A percentile compares a stretch with the other conserved stretches of the same genome.
phyloP scores from a whole-genome alignment of 2,797 vertebrate genomes.

The Tympanoctomys barrerae region DNA sequence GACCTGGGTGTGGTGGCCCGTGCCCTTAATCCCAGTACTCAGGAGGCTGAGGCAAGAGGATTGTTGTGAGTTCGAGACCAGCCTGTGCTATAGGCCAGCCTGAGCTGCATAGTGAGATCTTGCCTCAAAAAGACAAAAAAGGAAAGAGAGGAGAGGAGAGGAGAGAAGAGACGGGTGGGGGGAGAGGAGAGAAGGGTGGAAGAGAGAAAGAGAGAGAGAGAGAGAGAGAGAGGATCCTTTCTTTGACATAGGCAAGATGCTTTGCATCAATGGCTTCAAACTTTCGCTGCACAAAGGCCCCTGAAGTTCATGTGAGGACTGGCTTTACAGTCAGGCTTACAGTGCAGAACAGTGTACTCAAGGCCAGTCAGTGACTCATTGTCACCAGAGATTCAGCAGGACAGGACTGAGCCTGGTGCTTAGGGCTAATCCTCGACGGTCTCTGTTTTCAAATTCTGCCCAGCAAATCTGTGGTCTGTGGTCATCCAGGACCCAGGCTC shows the following conservation, averaged over 20 bases:
- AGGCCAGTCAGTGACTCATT: neutral
- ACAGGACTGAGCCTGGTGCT: neutral
- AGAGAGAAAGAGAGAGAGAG: neutral
- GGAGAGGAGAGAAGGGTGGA: neutral
- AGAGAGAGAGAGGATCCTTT: neutral
- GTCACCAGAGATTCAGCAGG: neutral
- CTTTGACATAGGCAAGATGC: neutral
- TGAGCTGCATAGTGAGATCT: too few species aligned
- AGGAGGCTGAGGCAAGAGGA: too few species aligned
- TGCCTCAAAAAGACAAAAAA: neutral
- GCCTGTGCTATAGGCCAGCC: too few species aligned
- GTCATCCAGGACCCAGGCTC: neutral
- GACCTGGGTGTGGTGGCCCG: too few species aligned
- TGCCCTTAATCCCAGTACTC: too few species aligned
- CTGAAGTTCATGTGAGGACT: neutral
- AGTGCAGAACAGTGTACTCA: neutral
- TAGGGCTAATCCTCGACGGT: neutral
- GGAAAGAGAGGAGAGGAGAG: too few species aligned
- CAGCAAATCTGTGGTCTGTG: neutral
- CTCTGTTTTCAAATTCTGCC: neutral
- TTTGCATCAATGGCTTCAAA: neutral
- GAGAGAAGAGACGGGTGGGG: neutral
- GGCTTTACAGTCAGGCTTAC: neutral
- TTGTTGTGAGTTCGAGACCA: too few species aligned
- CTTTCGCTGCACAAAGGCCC: neutral